Evolutionary conservation across 2,113 vertebrate genomes (phyloP).

Genomic region (Pleuronectes platessa): DNA sequence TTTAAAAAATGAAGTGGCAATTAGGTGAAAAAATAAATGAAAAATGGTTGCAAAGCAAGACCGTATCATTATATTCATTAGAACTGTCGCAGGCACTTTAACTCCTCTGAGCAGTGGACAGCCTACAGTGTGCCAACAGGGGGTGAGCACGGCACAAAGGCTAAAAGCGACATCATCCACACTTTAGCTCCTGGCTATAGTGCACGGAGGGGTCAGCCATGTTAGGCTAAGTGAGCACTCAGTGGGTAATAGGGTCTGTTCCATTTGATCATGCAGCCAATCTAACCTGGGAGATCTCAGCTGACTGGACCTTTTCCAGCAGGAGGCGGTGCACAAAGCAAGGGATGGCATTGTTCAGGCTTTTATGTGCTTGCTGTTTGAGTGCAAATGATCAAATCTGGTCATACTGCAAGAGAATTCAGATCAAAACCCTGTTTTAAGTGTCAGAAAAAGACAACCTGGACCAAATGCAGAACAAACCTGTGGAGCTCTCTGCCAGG

Average conservation of each 20-base stretch:
- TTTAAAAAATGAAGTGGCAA: slow-evolving; percentile 89
- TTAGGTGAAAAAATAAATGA: slow-evolving; percentile 67
- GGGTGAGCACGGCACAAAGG: slow-evolving; percentile 51
- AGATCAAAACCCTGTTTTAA: background rate
- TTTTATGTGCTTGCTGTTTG: slow-evolving; percentile 46
- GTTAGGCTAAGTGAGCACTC: slow-evolving; percentile 56
- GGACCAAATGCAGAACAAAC: background rate
- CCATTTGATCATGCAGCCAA: slow-evolving; percentile 69
- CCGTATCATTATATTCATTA: slow-evolving; percentile 94
- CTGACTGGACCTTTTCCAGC: slow-evolving; percentile 32
- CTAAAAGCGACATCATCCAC: slow-evolving; percentile 54
- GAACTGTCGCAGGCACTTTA: slow-evolving; percentile 89
- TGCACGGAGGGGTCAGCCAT: slow-evolving; percentile 53
- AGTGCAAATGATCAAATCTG: slow-evolving; percentile 49
- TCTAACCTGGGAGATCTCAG: slow-evolving; percentile 44
- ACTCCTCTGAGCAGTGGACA: slow-evolving; percentile 86
- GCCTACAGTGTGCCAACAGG: slow-evolving; percentile 84
- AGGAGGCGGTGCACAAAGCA: slow-evolving; percentile 30
- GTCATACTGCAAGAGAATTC: background rate
- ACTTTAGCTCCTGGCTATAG: slow-evolving; percentile 54
- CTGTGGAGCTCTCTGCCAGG: too few species aligned
- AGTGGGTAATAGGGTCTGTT: slow-evolving; percentile 66
- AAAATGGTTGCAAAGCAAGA: slow-evolving; percentile 80
- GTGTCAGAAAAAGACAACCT: background rate
- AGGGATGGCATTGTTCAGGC: slow-evolving; percentile 27